Conservation (phyloP, 2,113 vertebrate species). For the Coreoperca whiteheadi region DNA sequence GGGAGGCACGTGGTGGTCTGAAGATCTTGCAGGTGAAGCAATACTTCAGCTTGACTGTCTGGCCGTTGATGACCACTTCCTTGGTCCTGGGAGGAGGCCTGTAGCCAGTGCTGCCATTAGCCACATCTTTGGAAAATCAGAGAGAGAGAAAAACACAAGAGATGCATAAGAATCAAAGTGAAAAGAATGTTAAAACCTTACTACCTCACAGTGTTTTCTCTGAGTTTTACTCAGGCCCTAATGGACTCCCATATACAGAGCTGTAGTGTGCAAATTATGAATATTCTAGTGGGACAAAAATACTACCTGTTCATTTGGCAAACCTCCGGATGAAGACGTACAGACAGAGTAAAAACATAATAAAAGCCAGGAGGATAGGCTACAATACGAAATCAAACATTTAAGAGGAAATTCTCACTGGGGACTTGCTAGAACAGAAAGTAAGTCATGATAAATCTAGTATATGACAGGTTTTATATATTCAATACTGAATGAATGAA, state of each 20-base stretch:
- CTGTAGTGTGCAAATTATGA: neutral
- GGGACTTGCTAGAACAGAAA: neutral
- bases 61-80: conserved; percentile 96
- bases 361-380: neutral
- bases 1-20: conserved; percentile 96
- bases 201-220: neutral
- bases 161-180: neutral
- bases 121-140: conserved; percentile 85
- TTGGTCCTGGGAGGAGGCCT: conserved; percentile 96
- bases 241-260: neutral
- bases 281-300: neutral
- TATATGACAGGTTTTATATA: neutral
- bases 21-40: conserved; percentile 99
- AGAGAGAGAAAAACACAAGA: conserved; percentile 1
- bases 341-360: neutral
- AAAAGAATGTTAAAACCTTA: neutral
- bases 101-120: conserved; percentile 95
- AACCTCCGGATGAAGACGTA: neutral
- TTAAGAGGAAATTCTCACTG: neutral
- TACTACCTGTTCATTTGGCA: neutral
- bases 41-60: conserved; percentile 97
- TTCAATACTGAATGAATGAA: neutral
- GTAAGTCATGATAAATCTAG: neutral
- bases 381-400: neutral
- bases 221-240: neutral